Percentiles rank a stretch among this genome's conserved stretches.
These are phyloP conservation scores for Globodera ellingtonae DNA, from an alignment of 1,140 invertebrate species.

Conservation along the genomic window DNA sequence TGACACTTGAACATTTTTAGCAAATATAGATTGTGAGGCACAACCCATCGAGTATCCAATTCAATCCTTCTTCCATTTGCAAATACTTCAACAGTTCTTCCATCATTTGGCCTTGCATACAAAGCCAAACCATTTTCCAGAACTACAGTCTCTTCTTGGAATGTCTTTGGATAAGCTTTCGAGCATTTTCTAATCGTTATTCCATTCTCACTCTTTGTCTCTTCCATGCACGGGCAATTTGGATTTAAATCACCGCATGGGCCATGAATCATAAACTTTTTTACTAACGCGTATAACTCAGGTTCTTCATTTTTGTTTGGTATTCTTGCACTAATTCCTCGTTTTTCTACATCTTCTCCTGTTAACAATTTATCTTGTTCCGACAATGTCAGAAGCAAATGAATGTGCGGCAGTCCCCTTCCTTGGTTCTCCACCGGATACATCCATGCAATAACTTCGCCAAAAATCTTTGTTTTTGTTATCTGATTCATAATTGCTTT, in stretches of 20 bases:
- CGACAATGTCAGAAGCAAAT: neutral
- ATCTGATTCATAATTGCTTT: constrained; percentile 18
- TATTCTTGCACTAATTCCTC: constrained; percentile 3
- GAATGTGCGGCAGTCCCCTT: constrained; percentile 8
- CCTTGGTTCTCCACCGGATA: neutral
- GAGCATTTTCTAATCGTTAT: no score
- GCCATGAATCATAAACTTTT: neutral
- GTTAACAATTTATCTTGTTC: neutral
- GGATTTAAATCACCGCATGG: neutral
- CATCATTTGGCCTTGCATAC: no score
- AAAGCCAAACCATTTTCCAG: no score
- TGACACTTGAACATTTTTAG: no score
- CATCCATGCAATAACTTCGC: constrained; percentile 1
- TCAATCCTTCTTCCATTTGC: constrained; percentile 4
- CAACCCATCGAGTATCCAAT: constrained; percentile 10
- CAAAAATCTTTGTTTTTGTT: constrained; percentile 1
- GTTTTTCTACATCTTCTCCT: neutral
- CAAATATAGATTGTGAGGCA: neutral
- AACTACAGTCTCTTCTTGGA: no score
- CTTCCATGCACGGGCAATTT: no score
- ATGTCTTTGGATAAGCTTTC: no score
- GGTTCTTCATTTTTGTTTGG: neutral
- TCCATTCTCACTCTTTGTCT: no score
- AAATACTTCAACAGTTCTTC: neutral
- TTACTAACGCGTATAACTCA: neutral